Conservation (phyloP, 2,797 vertebrate species). For the Xenopus petersii region DNA sequence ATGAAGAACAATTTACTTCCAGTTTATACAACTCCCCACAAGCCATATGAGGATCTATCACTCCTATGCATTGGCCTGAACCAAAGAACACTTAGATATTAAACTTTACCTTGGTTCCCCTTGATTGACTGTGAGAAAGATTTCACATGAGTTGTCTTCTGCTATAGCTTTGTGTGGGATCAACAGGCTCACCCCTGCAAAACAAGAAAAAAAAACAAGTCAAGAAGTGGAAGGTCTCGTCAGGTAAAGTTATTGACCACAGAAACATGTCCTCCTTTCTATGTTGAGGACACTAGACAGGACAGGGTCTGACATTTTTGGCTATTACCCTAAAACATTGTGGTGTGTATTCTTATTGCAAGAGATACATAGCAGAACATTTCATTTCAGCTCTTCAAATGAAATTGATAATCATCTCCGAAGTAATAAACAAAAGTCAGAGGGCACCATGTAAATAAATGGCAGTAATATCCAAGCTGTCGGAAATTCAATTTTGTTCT, state of each 20-base stretch:
- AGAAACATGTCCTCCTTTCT: background rate
- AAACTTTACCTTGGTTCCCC: slow-evolving; percentile 82
- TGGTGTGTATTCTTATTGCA: too few relatives aligned
- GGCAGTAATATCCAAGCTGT: background rate
- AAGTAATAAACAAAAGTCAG: too few relatives aligned
- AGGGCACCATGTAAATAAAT: too few relatives aligned
- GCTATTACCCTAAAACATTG: background rate
- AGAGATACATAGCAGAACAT: too few relatives aligned
- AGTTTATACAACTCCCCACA: slow-evolving; percentile 15
- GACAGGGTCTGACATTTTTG: background rate
- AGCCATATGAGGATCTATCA: slow-evolving; percentile 34
- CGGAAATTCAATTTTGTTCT: too few relatives aligned
- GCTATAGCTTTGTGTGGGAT: slow-evolving; percentile 89
- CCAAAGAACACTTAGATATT: slow-evolving; percentile 22
- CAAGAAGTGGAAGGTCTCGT: slow-evolving; percentile 32
- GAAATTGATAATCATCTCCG: too few relatives aligned
- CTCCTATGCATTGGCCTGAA: slow-evolving; percentile 41
- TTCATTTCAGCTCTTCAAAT: too few relatives aligned
- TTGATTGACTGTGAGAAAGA: slow-evolving; percentile 87
- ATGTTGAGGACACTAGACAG: background rate
- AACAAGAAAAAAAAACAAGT: slow-evolving; percentile 48
- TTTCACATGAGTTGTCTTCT: slow-evolving; percentile 89
- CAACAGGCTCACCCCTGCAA: slow-evolving; percentile 86
- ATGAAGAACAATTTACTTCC: background rate
- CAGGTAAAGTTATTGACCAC: slow-evolving; percentile 19